Evolutionary conservation across 2,888 invertebrate genomes (phyloP).

Genomic region (Caradrina kadenii): DNA sequence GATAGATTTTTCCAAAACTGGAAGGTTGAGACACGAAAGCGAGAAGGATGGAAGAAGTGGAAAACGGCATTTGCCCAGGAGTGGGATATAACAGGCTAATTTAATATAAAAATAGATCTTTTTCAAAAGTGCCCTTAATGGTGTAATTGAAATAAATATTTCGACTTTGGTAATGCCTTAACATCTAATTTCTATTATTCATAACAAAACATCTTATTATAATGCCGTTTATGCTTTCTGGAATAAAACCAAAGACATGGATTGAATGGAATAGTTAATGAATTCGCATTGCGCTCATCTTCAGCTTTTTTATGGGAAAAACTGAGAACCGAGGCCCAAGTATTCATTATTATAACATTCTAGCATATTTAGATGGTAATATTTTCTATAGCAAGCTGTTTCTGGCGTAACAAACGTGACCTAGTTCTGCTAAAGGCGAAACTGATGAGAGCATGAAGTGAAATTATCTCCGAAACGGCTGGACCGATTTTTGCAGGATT

Average conservation of each 20-base stretch:
- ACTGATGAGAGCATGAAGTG: not conserved
- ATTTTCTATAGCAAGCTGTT: conserved; percentile 21
- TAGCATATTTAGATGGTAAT: conserved; percentile 1
- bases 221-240: conserved; percentile 19
- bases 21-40: too few relatives aligned
- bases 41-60: too few relatives aligned
- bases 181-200: conserved; percentile 37
- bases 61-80: too few relatives aligned
- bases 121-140: too few relatives aligned
- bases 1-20: too few relatives aligned
- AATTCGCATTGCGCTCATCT: conserved; percentile 1
- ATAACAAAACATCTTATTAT: conserved; percentile 26
- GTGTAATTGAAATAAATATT: too few relatives aligned
- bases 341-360: conserved; percentile 2
- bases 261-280: conserved; percentile 25
- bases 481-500: too few relatives aligned
- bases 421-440: conserved; percentile 9
- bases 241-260: conserved; percentile 17
- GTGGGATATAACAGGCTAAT: too few relatives aligned
- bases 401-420: conserved; percentile 18
- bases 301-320: not conserved
- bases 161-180: too few relatives aligned
- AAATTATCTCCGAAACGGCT: too few relatives aligned
- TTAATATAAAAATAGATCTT: too few relatives aligned
- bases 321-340: not conserved